Percentiles rank a stretch among this genome's conserved stretches.
phyloP scores from a whole-genome alignment of 2,797 vertebrate genomes.

The Dendrocincla tyrannina region DNA sequence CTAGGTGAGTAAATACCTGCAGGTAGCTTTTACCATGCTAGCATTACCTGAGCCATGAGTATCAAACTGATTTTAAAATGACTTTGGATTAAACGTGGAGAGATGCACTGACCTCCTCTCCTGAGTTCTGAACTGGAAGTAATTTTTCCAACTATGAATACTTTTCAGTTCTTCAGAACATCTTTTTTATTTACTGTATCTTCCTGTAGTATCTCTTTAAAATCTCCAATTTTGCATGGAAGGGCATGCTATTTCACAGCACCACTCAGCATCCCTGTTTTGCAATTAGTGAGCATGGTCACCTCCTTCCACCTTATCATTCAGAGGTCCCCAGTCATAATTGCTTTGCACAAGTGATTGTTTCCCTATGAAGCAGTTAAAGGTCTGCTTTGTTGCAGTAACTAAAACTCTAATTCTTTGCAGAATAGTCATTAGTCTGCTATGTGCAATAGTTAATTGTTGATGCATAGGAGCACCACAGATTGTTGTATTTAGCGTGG shows the following conservation, averaged over 20 bases:
- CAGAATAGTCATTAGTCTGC: neutral
- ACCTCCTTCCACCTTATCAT: neutral
- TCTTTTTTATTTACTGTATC: neutral
- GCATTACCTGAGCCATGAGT: neutral
- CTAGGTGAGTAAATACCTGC: neutral
- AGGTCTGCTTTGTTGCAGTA: neutral
- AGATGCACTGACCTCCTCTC: neutral
- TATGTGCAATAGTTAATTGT: neutral
- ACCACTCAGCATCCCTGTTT: neutral
- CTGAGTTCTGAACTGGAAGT: neutral
- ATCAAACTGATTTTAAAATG: neutral
- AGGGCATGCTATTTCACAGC: neutral
- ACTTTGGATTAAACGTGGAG: neutral
- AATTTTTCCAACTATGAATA: neutral
- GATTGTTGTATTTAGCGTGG: neutral
- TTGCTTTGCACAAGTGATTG: neutral
- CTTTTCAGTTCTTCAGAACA: neutral
- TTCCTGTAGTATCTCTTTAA: neutral
- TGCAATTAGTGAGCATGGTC: neutral
- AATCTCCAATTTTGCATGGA: neutral
- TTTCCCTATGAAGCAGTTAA: neutral
- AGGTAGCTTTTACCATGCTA: neutral
- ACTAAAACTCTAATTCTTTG: neutral
- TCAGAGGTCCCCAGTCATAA: neutral
- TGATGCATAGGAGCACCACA: neutral